These are phyloP conservation scores for Dipodomys spectabilis DNA, from an alignment of 2,113 vertebrate genomes.

Conservation along the genomic window DNA sequence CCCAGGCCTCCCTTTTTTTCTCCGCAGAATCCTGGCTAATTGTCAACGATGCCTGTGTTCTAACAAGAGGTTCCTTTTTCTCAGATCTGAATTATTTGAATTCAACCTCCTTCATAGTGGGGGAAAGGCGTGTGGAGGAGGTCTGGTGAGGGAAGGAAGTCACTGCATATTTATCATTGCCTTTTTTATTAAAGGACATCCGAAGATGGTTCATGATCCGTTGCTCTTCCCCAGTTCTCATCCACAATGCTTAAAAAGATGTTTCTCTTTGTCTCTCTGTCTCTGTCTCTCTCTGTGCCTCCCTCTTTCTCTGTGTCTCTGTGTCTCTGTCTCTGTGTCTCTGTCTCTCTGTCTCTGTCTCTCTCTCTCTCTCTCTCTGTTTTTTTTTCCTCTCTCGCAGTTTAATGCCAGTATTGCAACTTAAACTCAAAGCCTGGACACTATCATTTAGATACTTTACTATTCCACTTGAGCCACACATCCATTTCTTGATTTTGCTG, in stretches of 20 bases:
- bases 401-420: no score
- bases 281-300: no score
- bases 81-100: slow-evolving; percentile 58
- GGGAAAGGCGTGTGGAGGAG: rapidly evolving
- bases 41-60: slow-evolving; percentile 71
- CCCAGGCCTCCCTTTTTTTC: slow-evolving; percentile 56
- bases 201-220: background rate
- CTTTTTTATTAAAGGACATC: slow-evolving; percentile 38
- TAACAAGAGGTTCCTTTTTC: slow-evolving; percentile 72
- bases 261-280: no score
- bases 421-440: no score
- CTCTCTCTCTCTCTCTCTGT: no score
- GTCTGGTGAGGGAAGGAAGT: background rate
- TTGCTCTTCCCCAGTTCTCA: background rate
- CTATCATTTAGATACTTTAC: no score
- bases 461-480: no score
- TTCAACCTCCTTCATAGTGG: slow-evolving; percentile 23
- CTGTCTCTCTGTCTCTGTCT: no score
- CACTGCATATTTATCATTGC: background rate
- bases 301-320: no score
- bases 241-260: slow-evolving; percentile 14
- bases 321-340: no score
- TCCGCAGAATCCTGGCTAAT: slow-evolving; percentile 73
- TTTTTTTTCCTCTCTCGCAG: no score
- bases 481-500: no score